Evolutionary conservation across 2,797 vertebrate genomes (phyloP).

Genomic region (Alectoris magna): DNA sequence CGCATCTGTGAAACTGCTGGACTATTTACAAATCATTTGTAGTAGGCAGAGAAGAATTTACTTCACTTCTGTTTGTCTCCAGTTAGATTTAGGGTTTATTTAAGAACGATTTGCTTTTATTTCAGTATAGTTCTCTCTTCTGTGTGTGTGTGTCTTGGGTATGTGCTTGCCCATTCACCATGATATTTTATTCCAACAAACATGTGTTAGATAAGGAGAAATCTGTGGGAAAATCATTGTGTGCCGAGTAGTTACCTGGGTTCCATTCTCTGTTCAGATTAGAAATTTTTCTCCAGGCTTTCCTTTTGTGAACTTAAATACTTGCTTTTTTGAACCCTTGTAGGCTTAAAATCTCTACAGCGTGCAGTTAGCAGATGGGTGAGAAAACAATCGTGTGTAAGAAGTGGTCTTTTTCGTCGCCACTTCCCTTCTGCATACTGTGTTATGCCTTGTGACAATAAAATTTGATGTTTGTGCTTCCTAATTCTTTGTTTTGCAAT

Average conservation of each 20-base stretch:
- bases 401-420: accelerated
- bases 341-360: neutral
- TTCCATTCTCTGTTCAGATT: neutral
- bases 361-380: neutral
- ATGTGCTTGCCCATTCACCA: neutral
- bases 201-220: neutral
- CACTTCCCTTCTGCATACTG: neutral
- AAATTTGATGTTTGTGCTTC: neutral
- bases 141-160: neutral
- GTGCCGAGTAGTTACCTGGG: neutral
- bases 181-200: neutral
- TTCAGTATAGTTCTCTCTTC: accelerated
- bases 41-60: neutral
- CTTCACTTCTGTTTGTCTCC: neutral
- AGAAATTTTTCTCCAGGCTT: neutral
- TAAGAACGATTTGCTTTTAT: neutral
- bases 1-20: neutral
- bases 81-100: neutral
- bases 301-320: neutral
- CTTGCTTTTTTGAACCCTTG: neutral
- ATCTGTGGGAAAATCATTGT: accelerated
- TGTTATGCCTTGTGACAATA: neutral
- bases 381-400: neutral
- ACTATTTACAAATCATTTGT: neutral
- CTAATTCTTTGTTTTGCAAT: neutral